phyloP scores from a whole-genome alignment of 2,113 vertebrate genomes.

The Hypomesus transpacificus region DNA sequence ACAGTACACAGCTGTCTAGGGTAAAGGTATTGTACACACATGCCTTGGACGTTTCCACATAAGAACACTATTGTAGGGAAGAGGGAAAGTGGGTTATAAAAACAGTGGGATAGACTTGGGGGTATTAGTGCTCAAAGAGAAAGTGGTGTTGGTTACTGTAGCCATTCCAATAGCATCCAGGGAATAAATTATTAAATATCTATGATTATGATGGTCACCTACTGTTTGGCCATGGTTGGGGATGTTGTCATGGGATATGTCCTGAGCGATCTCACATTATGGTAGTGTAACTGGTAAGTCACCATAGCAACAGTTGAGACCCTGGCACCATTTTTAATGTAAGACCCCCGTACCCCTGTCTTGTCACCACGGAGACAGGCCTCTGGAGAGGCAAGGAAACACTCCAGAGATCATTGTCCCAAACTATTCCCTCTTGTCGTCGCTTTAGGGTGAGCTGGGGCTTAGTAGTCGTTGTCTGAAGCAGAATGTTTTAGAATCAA shows the following conservation, averaged over 20 bases:
- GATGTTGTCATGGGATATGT: constrained; percentile 26
- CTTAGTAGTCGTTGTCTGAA: neutral
- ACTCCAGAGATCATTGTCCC: constrained; percentile 2
- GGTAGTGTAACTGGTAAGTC: constrained; percentile 57
- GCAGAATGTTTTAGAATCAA: too few relatives aligned
- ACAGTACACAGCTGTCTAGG: too few relatives aligned
- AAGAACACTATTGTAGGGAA: constrained; percentile 10
- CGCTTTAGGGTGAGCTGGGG: neutral
- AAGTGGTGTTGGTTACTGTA: constrained; percentile 36
- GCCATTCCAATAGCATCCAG: constrained; percentile 25
- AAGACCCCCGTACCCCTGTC: constrained; percentile 28
- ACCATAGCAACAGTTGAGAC: constrained; percentile 63
- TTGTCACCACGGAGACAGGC: constrained; percentile 19
- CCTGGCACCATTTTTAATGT: constrained; percentile 40
- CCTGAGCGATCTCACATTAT: constrained; percentile 49
- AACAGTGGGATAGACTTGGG: constrained; percentile 19
- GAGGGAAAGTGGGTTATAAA: constrained; percentile 28
- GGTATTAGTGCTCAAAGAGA: constrained; percentile 9
- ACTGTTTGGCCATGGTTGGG: constrained; percentile 33
- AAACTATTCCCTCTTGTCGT: neutral
- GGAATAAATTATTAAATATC: constrained; percentile 31
- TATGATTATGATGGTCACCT: constrained; percentile 10
- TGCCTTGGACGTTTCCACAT: neutral
- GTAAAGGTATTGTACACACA: neutral
- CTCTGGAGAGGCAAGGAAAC: neutral